These are phyloP conservation scores for Luffia ferchaultella DNA, from an alignment of 2,888 invertebrate species.

Conservation along the genomic window DNA sequence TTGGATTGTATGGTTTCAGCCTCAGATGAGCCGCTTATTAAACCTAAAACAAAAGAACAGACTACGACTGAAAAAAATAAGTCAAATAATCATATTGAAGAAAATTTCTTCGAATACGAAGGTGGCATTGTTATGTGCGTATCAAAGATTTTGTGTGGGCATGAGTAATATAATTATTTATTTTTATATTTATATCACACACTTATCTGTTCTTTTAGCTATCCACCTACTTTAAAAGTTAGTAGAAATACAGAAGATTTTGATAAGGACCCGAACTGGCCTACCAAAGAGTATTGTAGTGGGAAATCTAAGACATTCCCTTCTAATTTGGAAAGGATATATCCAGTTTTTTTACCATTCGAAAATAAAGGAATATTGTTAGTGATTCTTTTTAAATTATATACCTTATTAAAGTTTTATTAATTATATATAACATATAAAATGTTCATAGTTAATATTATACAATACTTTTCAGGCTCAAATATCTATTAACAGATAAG, in stretches of 20 bases:
- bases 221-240: conserved; percentile 54
- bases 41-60: not conserved
- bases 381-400: too few relatives aligned
- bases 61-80: not conserved
- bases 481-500: conserved; percentile 64
- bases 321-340: conserved; percentile 56
- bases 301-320: conserved; percentile 40
- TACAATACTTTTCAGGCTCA: conserved; percentile 36
- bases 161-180: not conserved
- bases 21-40: not conserved
- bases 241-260: conserved; percentile 55
- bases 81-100: conserved; percentile 3
- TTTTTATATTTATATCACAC: not conserved
- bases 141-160: conserved; percentile 8
- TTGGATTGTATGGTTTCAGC: not conserved
- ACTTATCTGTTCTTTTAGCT: conserved; percentile 30
- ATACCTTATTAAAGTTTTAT: too few relatives aligned
- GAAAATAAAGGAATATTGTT: conserved; percentile 82
- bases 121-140: conserved; percentile 16
- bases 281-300: conserved; percentile 53
- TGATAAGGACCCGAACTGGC: conserved; percentile 62
- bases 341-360: conserved; percentile 75
- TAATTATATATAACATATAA: too few relatives aligned
- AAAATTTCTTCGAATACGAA: conserved; percentile 16
- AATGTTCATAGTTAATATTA: too few relatives aligned